These are phyloP conservation scores for Athene cunicularia DNA, from an alignment of 2,113 vertebrate species.

Conservation along the genomic window DNA sequence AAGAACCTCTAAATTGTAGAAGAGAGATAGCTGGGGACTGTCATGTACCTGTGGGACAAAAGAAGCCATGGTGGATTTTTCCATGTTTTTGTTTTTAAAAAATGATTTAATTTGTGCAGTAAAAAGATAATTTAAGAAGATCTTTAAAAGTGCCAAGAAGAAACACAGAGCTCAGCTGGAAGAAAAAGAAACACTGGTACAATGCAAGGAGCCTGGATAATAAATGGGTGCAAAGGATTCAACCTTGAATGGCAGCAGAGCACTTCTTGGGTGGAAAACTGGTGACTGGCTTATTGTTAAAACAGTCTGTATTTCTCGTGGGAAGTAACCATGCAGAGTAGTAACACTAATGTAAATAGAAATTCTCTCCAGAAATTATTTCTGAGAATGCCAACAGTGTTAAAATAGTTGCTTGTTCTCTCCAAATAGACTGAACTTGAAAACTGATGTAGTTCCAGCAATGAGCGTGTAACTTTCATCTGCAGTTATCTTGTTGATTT, in stretches of 20 bases:
- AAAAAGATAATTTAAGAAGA: not conserved
- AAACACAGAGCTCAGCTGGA: not conserved
- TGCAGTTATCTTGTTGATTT: not conserved
- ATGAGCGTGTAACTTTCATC: not conserved
- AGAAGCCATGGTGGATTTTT: not conserved
- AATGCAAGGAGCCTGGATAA: not conserved
- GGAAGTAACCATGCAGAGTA: constrained; percentile 45
- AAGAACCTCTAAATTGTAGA: not conserved
- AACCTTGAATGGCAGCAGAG: not conserved
- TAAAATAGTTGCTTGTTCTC: constrained; percentile 42
- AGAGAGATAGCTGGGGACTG: not conserved
- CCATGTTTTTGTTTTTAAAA: not conserved
- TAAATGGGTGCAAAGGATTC: not conserved
- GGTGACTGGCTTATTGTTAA: constrained; percentile 21
- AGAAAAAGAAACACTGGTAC: not conserved
- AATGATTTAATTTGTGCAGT: not conserved
- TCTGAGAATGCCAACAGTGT: constrained; percentile 3
- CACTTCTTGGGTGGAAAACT: not conserved
- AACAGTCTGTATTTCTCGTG: constrained; percentile 61
- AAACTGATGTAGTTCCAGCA: not conserved
- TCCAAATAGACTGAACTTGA: constrained; percentile 20
- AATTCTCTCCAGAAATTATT: constrained; percentile 44
- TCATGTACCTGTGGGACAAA: not conserved
- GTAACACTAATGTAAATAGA: constrained; percentile 58
- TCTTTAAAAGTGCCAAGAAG: not conserved